Conservation (phyloP, 1,140 invertebrate species). For the Bombus sibiricus region DNA sequence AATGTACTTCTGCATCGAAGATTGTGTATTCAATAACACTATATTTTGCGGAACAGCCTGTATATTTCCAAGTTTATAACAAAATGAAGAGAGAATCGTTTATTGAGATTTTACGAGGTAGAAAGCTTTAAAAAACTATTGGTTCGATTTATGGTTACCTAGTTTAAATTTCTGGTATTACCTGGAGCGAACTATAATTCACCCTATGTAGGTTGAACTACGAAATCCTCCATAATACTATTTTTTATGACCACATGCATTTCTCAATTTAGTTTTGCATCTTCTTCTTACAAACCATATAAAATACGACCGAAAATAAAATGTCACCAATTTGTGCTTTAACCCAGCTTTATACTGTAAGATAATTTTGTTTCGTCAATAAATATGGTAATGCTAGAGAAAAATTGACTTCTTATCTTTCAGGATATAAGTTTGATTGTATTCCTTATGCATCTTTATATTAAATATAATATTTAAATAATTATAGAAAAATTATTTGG, state of each 20-base stretch:
- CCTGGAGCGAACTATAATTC: not conserved
- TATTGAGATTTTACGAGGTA: not conserved
- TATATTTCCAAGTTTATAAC: not conserved
- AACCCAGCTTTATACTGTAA: not conserved
- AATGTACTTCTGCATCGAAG: no score
- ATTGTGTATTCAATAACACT: no score
- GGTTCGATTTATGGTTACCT: not conserved
- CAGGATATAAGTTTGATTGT: no score
- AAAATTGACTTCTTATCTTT: not conserved
- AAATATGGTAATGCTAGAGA: not conserved
- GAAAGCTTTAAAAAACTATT: not conserved
- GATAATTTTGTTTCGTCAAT: not conserved
- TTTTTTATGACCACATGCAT: not conserved
- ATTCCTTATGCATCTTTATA: no score
- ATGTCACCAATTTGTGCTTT: not conserved
- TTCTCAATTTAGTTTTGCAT: conserved; percentile 18
- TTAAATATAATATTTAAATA: no score
- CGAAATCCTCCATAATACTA: not conserved
- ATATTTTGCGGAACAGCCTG: not conserved
- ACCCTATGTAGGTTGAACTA: not conserved
- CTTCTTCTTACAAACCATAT: not conserved
- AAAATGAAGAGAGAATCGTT: not conserved
- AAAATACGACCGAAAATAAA: not conserved
- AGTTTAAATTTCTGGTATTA: not conserved
- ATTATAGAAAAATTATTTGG: no score